These are phyloP conservation scores for Amblyjoppa fuscipennis DNA, from an alignment of 2,888 invertebrate species.

Conservation along the genomic window DNA sequence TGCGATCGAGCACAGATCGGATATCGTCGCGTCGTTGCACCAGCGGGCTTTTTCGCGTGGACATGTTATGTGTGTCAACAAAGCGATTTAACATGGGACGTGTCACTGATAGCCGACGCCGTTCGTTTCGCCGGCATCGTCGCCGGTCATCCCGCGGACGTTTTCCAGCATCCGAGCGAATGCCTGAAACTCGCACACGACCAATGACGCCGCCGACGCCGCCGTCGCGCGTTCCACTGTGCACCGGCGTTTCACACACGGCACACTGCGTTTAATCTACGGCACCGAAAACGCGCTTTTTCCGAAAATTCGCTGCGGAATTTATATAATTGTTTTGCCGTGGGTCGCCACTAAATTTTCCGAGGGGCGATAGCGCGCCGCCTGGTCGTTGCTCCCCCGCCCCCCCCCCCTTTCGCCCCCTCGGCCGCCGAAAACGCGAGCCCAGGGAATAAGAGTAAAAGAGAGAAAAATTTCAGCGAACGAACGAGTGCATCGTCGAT, in stretches of 20 bases:
- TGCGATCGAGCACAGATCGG: slow-evolving; percentile 60
- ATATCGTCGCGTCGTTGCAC: slow-evolving; percentile 40
- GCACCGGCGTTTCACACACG: slow-evolving; percentile 36
- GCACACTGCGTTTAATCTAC: slow-evolving; percentile 82
- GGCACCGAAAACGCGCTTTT: slow-evolving; percentile 79
- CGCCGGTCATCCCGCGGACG: slow-evolving; percentile 36
- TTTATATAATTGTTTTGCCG: slow-evolving; percentile 85
- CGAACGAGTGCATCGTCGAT: slow-evolving; percentile 42
- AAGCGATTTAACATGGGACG: slow-evolving; percentile 82
- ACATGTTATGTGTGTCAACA: slow-evolving; percentile 83
- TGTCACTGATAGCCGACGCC: slow-evolving; percentile 81
- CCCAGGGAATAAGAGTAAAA: slow-evolving; percentile 57
- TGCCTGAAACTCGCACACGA: slow-evolving; percentile 12
- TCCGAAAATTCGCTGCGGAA: slow-evolving; percentile 82
- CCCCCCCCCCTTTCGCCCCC: slow-evolving; percentile 23
- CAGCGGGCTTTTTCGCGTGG: slow-evolving; percentile 70
- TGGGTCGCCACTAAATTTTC: slow-evolving; percentile 81
- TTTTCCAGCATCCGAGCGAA: slow-evolving; percentile 53
- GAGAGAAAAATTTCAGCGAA: slow-evolving; percentile 49
- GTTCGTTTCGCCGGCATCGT: slow-evolving; percentile 57
- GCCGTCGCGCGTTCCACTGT: slow-evolving; percentile 13
- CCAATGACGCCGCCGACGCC: slow-evolving; percentile 5
- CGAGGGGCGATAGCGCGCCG: slow-evolving; percentile 73
- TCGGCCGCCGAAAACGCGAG: slow-evolving; percentile 55
- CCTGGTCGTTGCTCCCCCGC: slow-evolving; percentile 32